These are phyloP conservation scores for Holcopasites calliopsidis DNA, from an alignment of 1,140 invertebrate species.

Conservation along the genomic window DNA sequence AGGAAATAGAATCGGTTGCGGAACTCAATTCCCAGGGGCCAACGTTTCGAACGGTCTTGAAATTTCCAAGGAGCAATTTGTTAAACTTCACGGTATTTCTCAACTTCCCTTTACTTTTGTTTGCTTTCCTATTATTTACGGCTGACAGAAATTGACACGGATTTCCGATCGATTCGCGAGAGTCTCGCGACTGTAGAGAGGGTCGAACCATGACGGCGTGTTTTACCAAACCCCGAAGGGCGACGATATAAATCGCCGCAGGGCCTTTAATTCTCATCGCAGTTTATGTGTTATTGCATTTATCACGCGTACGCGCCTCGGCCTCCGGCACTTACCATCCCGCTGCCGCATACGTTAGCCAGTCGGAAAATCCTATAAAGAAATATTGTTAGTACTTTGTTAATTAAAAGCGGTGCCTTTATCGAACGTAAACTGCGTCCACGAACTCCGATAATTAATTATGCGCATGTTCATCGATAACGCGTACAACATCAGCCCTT, in stretches of 20 bases:
- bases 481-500: no score
- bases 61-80: conserved; percentile 53
- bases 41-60: conserved; percentile 16
- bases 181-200: conserved; percentile 22
- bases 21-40: conserved; percentile 49
- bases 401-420: conserved; percentile 9
- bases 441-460: no score
- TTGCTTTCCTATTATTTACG: conserved; percentile 51
- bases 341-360: no score
- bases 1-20: conserved; percentile 40
- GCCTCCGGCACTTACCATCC: conserved; percentile 47
- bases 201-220: not conserved
- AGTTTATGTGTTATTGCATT: conserved; percentile 78
- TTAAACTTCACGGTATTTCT: conserved; percentile 50
- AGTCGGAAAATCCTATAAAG: conserved; percentile 39
- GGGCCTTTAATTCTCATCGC: conserved; percentile 72
- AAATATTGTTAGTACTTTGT: conserved; percentile 39
- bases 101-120: not conserved
- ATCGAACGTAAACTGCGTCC: no score
- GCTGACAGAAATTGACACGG: conserved; percentile 53
- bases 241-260: conserved; percentile 61
- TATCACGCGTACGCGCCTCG: conserved; percentile 72
- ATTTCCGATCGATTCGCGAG: conserved; percentile 49
- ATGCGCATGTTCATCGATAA: no score
- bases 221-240: conserved; percentile 26